These are phyloP conservation scores for Leuciscus idus DNA, from an alignment of 2,113 vertebrate species.

Conservation along the genomic window DNA sequence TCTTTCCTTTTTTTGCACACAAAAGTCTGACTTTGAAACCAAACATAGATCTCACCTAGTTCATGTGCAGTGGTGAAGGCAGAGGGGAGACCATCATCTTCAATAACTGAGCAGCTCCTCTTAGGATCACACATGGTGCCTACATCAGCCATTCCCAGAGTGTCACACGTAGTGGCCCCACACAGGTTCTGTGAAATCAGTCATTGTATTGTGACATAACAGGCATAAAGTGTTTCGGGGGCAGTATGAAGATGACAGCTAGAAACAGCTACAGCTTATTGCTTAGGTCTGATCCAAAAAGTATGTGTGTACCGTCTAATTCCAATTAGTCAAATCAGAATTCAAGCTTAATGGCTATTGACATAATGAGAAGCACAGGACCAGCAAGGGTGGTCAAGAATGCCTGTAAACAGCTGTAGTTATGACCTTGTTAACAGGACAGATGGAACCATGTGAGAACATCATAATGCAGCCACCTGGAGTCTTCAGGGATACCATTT, in stretches of 20 bases:
- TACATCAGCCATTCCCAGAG: constrained; percentile 96
- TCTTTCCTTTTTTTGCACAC: not conserved
- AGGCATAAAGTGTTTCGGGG: not conserved
- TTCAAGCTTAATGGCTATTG: not conserved
- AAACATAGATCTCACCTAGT: constrained; percentile 81
- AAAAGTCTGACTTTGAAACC: not conserved
- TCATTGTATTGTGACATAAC: not conserved
- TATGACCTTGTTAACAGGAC: constrained; percentile 33
- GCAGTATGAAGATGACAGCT: not conserved
- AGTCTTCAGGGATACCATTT: constrained; percentile 5
- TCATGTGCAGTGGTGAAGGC: constrained; percentile 97
- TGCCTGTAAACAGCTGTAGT: constrained; percentile 44
- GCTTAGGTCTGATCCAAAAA: not conserved
- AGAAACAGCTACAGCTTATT: not conserved
- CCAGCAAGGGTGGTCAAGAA: constrained; percentile 43
- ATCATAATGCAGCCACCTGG: constrained; percentile 38
- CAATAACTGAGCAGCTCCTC: constrained; percentile 97
- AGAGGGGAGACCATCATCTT: constrained; percentile 95
- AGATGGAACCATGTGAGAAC: constrained; percentile 25
- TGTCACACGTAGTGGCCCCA: constrained; percentile 95
- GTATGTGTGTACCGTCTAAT: constrained; percentile 6
- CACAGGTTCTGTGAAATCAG: constrained; percentile 85
- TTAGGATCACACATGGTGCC: constrained; percentile 98
- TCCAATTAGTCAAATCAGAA: not conserved
- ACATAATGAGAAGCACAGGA: constrained; percentile 27